Conservation (phyloP, 2,888 invertebrate genomes). For the Caenorhabditis zanzibari region DNA sequence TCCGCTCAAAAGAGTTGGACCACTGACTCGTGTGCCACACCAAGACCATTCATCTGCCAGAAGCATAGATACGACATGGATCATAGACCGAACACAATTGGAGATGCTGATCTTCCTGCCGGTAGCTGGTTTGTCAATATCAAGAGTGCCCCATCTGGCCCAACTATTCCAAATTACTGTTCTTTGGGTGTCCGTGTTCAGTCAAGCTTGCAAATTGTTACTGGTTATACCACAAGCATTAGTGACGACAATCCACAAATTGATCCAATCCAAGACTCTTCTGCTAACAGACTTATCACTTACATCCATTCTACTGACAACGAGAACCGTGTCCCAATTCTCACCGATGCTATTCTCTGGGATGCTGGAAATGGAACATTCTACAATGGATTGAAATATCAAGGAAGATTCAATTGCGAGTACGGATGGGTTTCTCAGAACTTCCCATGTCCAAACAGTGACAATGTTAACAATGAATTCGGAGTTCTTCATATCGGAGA, state of each 20-base stretch:
- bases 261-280: conserved; percentile 67
- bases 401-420: conserved; percentile 67
- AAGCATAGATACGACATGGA: conserved; percentile 73
- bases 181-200: conserved; percentile 71
- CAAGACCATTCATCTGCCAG: conserved; percentile 74
- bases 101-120: conserved; percentile 72
- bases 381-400: conserved; percentile 73
- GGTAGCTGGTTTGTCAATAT: conserved; percentile 72
- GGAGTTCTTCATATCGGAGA: conserved; percentile 74
- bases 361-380: conserved; percentile 71
- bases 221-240: conserved; percentile 69
- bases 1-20: conserved; percentile 55
- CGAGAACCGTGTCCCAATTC: conserved; percentile 62
- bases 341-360: conserved; percentile 68
- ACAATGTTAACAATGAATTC: conserved; percentile 65
- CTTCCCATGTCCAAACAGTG: conserved; percentile 73
- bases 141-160: conserved; percentile 49
- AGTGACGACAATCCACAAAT: conserved; percentile 66
- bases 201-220: conserved; percentile 70
- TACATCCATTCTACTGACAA: conserved; percentile 65
- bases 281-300: conserved; percentile 70
- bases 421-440: conserved; percentile 72
- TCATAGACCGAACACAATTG: conserved; percentile 67
- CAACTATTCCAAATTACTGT: conserved; percentile 32
- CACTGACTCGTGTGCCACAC: conserved; percentile 65